Base-by-base conservation (phyloP, 1,140 invertebrate species). In the Steinernema feltiae region DNA sequence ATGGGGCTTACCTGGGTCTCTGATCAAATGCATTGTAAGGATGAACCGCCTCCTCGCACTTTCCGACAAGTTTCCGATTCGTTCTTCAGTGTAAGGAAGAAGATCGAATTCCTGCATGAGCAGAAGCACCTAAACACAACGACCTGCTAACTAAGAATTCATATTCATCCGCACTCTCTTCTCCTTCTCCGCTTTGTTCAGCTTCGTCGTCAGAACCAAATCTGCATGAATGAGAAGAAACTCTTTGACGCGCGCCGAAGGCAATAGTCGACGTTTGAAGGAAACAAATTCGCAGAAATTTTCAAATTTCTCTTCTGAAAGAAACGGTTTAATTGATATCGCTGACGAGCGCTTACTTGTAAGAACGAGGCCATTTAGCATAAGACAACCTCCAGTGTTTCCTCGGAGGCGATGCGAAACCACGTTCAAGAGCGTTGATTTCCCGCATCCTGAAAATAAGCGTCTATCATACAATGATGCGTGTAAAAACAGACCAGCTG, bases 391-490 rank as follows among this genome's bases (percentile, higher is more conserved):
- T 7, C 69, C 48, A 18, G 48, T 48, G 21, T 76, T 48, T 7
- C 76, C 76, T 2, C 15, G 18, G 15, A 41, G 46, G 30, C 53
- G 32, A 30, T 75, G 72, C 24, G 76, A 30, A 17, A 77, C 71
- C 15, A 71, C 76, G 17, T 70, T 71, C 17, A 77, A 35, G 12
- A 77, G 75, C 18, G 48, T 78, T 15, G 76, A 77, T 32, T 77
- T 77, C 3, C 76, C 76, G 29, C 30, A n/a, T 24, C 75, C 75
- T 76, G 30, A n/a, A 76, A 31, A n/a, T n/a, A n/a, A n/a, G n/a
- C n/a, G n/a, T n/a, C n/a, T n/a, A n/a, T n/a, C n/a, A n/a, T n/a
- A n/a, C n/a, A n/a, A n/a, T n/a, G n/a, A n/a, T n/a, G n/a, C n/a
- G n/a, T n/a, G n/a, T n/a, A n/a, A n/a, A n/a, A n/a, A 0, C 73